A percentile compares a stretch with the other conserved stretches of the same genome.
phyloP scores from a whole-genome alignment of 2,888 invertebrate genomes.

The Acronicta aceris region DNA sequence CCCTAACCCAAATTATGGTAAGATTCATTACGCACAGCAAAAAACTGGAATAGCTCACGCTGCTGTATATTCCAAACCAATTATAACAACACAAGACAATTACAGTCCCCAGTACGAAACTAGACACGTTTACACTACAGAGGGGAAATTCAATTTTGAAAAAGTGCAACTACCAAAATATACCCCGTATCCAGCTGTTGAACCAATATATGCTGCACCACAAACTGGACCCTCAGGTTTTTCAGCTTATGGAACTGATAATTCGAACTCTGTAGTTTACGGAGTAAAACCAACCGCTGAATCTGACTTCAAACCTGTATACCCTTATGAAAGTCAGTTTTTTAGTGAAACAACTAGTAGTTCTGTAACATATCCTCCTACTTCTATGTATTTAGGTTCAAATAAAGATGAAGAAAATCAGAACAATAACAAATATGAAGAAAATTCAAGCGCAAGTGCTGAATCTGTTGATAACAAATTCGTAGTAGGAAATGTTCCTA shows the following conservation, averaged over 20 bases:
- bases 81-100: no score
- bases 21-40: conserved; percentile 82
- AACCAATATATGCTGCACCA: conserved; percentile 83
- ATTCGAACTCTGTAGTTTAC: conserved; percentile 80
- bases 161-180: conserved; percentile 73
- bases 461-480: conserved; percentile 86
- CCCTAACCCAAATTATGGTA: conserved; percentile 71
- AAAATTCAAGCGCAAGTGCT: conserved; percentile 62
- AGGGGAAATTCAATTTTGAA: conserved; percentile 77
- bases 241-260: conserved; percentile 77
- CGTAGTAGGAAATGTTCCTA: conserved; percentile 91
- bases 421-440: conserved; percentile 74
- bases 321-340: conserved; percentile 83
- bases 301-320: conserved; percentile 84
- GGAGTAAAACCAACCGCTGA: conserved; percentile 82
- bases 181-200: conserved; percentile 78
- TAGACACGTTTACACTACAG: conserved; percentile 80
- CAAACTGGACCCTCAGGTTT: conserved; percentile 77
- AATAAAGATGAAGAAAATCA: conserved; percentile 74
- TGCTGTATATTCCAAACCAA: conserved; percentile 81
- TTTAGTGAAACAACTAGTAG: conserved; percentile 80
- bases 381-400: conserved; percentile 84
- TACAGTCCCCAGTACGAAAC: conserved; percentile 83
- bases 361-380: conserved; percentile 80
- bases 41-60: conserved; percentile 86